Evolutionary conservation across 2,888 invertebrate species (phyloP).

Genomic region (Apodemia duryi): DNA sequence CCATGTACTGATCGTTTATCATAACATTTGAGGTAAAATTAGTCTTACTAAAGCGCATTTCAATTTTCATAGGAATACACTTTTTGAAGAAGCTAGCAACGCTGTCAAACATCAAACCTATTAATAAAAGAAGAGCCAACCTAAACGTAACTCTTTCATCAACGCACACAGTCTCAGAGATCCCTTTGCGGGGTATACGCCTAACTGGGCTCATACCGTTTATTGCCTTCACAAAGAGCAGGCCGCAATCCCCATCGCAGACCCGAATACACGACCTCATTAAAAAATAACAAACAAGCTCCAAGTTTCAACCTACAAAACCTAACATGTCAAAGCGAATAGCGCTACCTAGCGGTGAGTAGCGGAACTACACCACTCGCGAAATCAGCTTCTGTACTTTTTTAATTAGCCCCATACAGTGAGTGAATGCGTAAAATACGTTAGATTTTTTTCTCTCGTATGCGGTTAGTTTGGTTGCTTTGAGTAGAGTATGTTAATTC

Average conservation of each 20-base stretch:
- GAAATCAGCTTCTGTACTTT: constrained; percentile 71
- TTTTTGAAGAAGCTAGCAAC: constrained; percentile 37
- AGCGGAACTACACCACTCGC: constrained; percentile 73
- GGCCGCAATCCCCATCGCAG: constrained; percentile 48
- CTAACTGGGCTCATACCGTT: constrained; percentile 35
- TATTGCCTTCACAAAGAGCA: constrained; percentile 49
- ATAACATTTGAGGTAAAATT: neutral
- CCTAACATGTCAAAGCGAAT: constrained; percentile 64
- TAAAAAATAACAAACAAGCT: constrained; percentile 71
- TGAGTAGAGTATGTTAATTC: constrained; percentile 76
- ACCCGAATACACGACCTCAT: constrained; percentile 72
- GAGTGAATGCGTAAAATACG: constrained; percentile 71
- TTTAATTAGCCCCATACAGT: constrained; percentile 76
- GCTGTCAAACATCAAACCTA: constrained; percentile 39
- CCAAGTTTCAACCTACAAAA: constrained; percentile 56
- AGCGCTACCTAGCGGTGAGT: constrained; percentile 72
- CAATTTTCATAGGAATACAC: constrained; percentile 16
- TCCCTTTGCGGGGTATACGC: constrained; percentile 49
- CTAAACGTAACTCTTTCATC: constrained; percentile 61
- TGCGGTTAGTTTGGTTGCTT: constrained; percentile 73
- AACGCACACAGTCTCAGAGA: constrained; percentile 43
- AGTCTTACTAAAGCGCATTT: neutral
- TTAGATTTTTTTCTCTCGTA: constrained; percentile 61
- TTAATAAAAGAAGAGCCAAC: constrained; percentile 62
- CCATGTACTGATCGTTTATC: no score